phyloP scores from a whole-genome alignment of 2,797 vertebrate species.

The Siniperca undulata region DNA sequence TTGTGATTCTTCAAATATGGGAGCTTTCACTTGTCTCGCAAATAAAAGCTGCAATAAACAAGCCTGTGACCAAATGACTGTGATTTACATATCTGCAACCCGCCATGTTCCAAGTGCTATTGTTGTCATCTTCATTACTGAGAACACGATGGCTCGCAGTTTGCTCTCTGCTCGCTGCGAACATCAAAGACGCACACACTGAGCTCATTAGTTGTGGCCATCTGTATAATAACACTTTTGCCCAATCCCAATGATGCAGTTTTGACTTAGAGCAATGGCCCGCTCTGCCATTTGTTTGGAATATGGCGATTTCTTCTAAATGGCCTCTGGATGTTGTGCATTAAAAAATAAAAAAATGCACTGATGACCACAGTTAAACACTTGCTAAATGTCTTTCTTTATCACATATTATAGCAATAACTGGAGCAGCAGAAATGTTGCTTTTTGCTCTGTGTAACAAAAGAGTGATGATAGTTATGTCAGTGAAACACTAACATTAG shows the following conservation, averaged over 20 bases:
- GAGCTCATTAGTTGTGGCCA: constrained; percentile 87
- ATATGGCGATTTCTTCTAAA: constrained; percentile 64
- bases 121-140: constrained; percentile 80
- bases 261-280: constrained; percentile 78
- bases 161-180: constrained; percentile 74
- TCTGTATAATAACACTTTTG: constrained; percentile 84
- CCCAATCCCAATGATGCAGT: constrained; percentile 77
- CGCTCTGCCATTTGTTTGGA: constrained; percentile 66
- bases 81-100: constrained; percentile 76
- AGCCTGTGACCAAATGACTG: constrained; percentile 66
- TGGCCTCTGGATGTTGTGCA: constrained; percentile 48
- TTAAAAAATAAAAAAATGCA: constrained; percentile 37
- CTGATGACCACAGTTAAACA: constrained; percentile 57
- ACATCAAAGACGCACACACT: constrained; percentile 81
- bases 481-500: constrained; percentile 37
- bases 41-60: constrained; percentile 71
- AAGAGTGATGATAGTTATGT: constrained; percentile 24
- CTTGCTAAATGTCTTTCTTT: constrained; percentile 50
- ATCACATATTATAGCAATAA: constrained; percentile 34
- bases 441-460: constrained; percentile 34
- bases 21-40: constrained; percentile 49
- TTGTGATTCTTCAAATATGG: constrained; percentile 60
- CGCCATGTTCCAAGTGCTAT: constrained; percentile 69
- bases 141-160: constrained; percentile 72
- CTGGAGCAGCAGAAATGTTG: constrained; percentile 21